Conservation (phyloP, 2,113 vertebrate species). For the Barbus barbus region DNA sequence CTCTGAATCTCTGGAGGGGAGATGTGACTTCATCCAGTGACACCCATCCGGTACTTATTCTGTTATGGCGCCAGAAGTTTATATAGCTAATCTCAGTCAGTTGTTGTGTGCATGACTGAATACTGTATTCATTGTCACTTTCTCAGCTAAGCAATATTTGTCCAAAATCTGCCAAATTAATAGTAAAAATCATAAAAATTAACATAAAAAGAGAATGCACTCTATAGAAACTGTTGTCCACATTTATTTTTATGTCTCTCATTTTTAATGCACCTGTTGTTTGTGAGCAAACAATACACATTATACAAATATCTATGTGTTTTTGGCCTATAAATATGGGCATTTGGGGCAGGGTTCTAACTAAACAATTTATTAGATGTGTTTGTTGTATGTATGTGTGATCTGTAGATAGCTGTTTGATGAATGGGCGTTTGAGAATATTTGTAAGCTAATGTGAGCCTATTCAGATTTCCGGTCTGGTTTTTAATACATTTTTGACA, state of each 20-base stretch:
- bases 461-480: conserved; percentile 17
- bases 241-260: background rate
- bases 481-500: conserved; percentile 10
- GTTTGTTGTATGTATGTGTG: conserved; percentile 29
- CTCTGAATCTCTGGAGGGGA: conserved; percentile 13
- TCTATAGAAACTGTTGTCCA: conserved; percentile 3
- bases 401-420: conserved; percentile 15
- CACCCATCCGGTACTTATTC: background rate
- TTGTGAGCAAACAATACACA: conserved; percentile 14
- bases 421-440: conserved; percentile 9
- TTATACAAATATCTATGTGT: background rate
- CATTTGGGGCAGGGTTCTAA: conserved; percentile 5
- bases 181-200: background rate
- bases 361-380: background rate
- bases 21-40: background rate
- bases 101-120: conserved; percentile 45
- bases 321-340: conserved; percentile 1
- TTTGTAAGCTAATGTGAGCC: background rate
- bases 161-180: conserved; percentile 45
- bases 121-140: conserved; percentile 9
- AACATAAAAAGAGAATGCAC: conserved; percentile 10
- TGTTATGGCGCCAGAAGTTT: background rate
- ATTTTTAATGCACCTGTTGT: conserved; percentile 15
- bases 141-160: conserved; percentile 50
- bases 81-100: conserved; percentile 37